Percentiles rank a stretch among this genome's conserved stretches.
Evolutionary conservation across 1,140 invertebrate species (phyloP).

Genomic region (Drosophila teissieri): DNA sequence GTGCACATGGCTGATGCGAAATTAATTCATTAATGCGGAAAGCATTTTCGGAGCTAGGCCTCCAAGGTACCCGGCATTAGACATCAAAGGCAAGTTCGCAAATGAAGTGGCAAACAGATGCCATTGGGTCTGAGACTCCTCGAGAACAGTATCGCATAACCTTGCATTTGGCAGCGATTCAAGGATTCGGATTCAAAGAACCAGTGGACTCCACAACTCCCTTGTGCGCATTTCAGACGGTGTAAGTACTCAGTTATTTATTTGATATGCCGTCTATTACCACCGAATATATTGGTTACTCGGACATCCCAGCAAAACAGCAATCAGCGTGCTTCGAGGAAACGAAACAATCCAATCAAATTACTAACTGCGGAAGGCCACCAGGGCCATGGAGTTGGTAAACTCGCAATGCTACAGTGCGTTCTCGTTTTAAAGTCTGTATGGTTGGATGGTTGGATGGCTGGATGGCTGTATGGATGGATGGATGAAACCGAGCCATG

Average conservation of each 20-base stretch:
- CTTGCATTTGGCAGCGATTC: background rate
- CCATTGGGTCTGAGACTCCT: constrained; percentile 10
- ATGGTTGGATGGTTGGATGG: background rate
- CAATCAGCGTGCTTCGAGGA: constrained; percentile 2
- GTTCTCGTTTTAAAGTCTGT: background rate
- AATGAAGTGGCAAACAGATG: constrained; percentile 52
- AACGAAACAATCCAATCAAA: too few species aligned
- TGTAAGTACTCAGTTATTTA: constrained; percentile 53
- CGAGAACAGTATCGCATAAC: constrained; percentile 6
- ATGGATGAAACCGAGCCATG: background rate
- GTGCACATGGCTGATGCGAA: background rate
- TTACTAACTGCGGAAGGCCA: too few species aligned
- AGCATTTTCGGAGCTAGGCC: background rate
- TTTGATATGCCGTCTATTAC: constrained; percentile 31
- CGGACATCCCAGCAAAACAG: constrained; percentile 3
- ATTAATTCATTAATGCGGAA: constrained; percentile 42
- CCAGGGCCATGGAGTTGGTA: background rate
- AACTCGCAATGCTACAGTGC: too few species aligned
- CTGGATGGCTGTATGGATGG: too few species aligned
- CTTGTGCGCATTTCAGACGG: constrained; percentile 2
- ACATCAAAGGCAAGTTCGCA: constrained; percentile 50
- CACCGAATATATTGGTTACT: background rate
- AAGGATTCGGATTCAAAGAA: too few species aligned
- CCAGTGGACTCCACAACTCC: too few species aligned
- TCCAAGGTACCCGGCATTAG: background rate